Conservation (phyloP, 2,888 invertebrate species). For the Chaetoderma sp. region DNA sequence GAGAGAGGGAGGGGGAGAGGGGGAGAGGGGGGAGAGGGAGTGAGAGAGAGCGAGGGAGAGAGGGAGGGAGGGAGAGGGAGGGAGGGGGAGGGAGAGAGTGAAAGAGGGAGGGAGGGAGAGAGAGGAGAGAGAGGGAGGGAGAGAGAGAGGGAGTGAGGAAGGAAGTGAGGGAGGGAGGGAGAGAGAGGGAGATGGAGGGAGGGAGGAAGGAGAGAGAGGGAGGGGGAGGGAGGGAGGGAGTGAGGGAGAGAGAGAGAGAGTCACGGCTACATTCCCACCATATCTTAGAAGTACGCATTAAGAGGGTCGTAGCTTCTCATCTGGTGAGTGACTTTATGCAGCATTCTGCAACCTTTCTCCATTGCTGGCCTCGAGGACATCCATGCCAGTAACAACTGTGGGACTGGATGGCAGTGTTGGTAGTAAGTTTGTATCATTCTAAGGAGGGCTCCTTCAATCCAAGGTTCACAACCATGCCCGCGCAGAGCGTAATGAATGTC, state of each 20-base stretch:
- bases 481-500: too few relatives aligned
- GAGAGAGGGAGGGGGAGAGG: neutral
- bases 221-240: neutral
- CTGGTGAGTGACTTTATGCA: neutral
- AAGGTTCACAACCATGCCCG: too few relatives aligned
- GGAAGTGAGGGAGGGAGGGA: too few relatives aligned
- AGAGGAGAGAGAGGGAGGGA: neutral
- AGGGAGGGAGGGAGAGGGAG: neutral
- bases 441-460: too few relatives aligned
- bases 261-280: neutral
- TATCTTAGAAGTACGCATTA: neutral
- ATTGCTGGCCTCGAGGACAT: neutral
- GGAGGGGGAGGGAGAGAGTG: too few relatives aligned
- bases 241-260: constrained; percentile 5
- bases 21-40: neutral
- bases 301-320: too few relatives aligned
- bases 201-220: neutral
- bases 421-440: too few relatives aligned
- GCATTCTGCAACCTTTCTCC: neutral
- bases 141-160: neutral
- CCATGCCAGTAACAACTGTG: too few relatives aligned
- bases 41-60: too few relatives aligned
- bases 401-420: too few relatives aligned
- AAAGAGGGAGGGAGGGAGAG: neutral
- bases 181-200: neutral